A percentile compares a stretch with the other conserved stretches of the same genome.
Evolutionary conservation across 2,888 invertebrate genomes (phyloP).

Genomic region (Synanthedon formicaeformis): DNA sequence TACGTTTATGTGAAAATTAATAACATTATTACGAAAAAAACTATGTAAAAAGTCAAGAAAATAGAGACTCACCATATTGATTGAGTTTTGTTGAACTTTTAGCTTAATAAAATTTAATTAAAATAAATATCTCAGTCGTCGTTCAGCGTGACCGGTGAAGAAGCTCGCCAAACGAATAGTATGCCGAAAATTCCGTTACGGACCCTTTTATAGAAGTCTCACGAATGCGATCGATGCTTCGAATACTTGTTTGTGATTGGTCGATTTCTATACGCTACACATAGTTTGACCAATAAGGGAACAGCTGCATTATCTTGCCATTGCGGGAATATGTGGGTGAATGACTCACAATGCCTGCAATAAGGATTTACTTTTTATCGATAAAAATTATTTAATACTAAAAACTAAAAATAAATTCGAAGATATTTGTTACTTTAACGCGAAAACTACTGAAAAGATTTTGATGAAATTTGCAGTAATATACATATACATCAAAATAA

Average conservation of each 20-base stretch:
- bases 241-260: conserved; percentile 55
- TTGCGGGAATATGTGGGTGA: conserved; percentile 58
- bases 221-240: conserved; percentile 65
- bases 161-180: conserved; percentile 77
- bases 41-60: conserved; percentile 9
- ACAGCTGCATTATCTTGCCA: conserved; percentile 59
- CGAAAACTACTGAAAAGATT: not conserved
- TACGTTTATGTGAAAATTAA: not conserved
- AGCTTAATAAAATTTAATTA: conserved; percentile 57
- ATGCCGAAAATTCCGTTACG: conserved; percentile 49
- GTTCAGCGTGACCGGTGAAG: conserved; percentile 76
- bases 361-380: conserved; percentile 9
- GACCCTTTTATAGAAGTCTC: conserved; percentile 68
- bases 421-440: not conserved
- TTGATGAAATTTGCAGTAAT: too few relatives aligned
- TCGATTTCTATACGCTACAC: conserved; percentile 46
- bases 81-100: conserved; percentile 55
- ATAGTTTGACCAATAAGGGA: conserved; percentile 55
- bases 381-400: not conserved
- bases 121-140: conserved; percentile 54
- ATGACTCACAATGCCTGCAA: conserved; percentile 11
- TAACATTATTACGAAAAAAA: conserved; percentile 2
- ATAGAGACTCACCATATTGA: conserved; percentile 59
- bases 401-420: not conserved
- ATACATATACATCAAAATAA: too few relatives aligned